Conservation (phyloP, 2,888 invertebrate genomes). For the Drosophila cognata region DNA sequence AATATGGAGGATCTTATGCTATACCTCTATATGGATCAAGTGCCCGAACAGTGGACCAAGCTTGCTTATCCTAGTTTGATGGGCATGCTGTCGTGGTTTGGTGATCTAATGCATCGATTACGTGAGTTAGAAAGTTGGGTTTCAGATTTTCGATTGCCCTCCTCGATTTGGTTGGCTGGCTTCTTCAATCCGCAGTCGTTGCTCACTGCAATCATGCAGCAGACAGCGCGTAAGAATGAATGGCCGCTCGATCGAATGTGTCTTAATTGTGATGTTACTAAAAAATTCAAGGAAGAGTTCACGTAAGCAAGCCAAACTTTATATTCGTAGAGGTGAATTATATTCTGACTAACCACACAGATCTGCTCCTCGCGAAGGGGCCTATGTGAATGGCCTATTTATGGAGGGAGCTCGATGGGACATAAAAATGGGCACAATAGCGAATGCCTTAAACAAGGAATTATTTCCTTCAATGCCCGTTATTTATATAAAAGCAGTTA, state of each 20-base stretch:
- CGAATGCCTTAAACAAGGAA: slow-evolving; percentile 94
- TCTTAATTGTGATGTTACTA: slow-evolving; percentile 96
- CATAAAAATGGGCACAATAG: slow-evolving; percentile 90
- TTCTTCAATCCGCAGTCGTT: slow-evolving; percentile 99
- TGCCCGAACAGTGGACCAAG: slow-evolving; percentile 94
- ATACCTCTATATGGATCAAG: slow-evolving; percentile 94
- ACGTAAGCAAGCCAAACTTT: slow-evolving; percentile 86
- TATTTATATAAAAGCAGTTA: slow-evolving; percentile 93
- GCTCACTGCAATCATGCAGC: slow-evolving; percentile 98
- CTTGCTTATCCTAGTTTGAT: slow-evolving; percentile 95
- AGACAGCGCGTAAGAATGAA: slow-evolving; percentile 97
- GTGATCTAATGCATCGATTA: slow-evolving; percentile 92
- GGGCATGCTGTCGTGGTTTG: slow-evolving; percentile 94
- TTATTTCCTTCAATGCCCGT: slow-evolving; percentile 96
- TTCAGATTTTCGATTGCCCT: slow-evolving; percentile 94
- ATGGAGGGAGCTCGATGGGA: slow-evolving; percentile 99
- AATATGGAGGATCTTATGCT: slow-evolving; percentile 96
- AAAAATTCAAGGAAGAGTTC: slow-evolving; percentile 93
- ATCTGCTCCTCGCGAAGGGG: slow-evolving; percentile 94
- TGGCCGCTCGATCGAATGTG: slow-evolving; percentile 99
- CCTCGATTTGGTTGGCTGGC: slow-evolving; percentile 96
- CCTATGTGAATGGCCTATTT: slow-evolving; percentile 94
- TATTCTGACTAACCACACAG: slow-evolving; percentile 82
- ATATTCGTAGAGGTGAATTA: neutral
- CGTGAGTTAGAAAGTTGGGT: slow-evolving; percentile 95